Evolutionary conservation across 2,113 vertebrate genomes (phyloP), one percentile per base, ranked within the genome.

Genomic region (Trochalopteron elliotii): DNA sequence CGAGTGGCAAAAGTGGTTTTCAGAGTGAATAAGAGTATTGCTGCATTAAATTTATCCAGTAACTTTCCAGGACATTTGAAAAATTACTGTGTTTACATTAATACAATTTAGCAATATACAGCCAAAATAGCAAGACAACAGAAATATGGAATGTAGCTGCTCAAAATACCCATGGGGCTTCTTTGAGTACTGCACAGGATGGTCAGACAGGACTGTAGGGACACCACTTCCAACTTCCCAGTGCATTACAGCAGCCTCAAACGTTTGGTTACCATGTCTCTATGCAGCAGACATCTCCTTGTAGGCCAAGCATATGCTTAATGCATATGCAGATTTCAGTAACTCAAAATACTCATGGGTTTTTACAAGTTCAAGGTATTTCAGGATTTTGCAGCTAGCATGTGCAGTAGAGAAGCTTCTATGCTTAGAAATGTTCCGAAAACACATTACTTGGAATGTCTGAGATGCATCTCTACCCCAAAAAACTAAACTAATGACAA

Each of bases 331-430:
- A 65, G 61, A 55, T 78, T 84, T 84, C 77, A 78, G 64, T 47
- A 94, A 90, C 65, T 87, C 21, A 75, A n/a, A 93, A 89, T 59
- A 67, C 16, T 70, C 12, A 2, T 5, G 12, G 13, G 39, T 61
- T 95, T 89, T 89, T 44, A 52, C 35, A 71, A 91, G 85, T 83
- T 93, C 45, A 61, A 88, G 44, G 44, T 87, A 91, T 90, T 94
- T 84, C 24, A 72, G 61, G 74, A 79, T 94, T 91, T 60, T 71
- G 35, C 63, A 94, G 42, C n/a, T 91, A 86, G 60, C 53, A 81
- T 4, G 8, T 60, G 59, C 37, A 53, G 33, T 39, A 82, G 40
- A 57, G 16, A 81, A 60, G 45, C 42, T 89, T 79, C 55, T 72
- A 42, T 53, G 40, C 60, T 76, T 76, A 85, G 30, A 79, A 83